Evolutionary conservation across 2,113 vertebrate genomes (phyloP).

Genomic region (Polyodon spathula): DNA sequence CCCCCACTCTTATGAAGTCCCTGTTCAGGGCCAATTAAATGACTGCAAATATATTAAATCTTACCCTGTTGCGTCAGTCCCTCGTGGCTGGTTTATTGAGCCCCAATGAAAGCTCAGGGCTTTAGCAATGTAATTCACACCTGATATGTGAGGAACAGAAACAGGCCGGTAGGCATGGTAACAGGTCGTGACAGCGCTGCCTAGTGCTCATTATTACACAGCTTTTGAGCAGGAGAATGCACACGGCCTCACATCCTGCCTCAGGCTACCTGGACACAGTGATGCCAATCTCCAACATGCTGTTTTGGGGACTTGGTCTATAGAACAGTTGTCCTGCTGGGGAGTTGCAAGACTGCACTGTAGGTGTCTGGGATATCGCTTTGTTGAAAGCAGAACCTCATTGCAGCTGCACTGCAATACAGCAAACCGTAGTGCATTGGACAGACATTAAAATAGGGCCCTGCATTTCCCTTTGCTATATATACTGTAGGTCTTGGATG

Average conservation of each 20-base stretch:
- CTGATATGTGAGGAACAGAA: neutral
- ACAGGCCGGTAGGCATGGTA: slow-evolving; percentile 1
- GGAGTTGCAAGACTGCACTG: too few relatives aligned
- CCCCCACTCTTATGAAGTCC: neutral
- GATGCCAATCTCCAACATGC: neutral
- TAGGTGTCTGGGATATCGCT: too few relatives aligned
- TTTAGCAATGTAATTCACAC: slow-evolving; percentile 2
- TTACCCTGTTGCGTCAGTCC: neutral
- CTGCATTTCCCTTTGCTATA: too few relatives aligned
- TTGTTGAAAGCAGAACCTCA: slow-evolving; percentile 3
- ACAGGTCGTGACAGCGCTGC: neutral
- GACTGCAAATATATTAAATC: neutral
- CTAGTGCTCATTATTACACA: neutral
- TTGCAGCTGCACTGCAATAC: neutral
- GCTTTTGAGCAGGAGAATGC: neutral
- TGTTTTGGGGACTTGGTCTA: neutral
- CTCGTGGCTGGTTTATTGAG: neutral
- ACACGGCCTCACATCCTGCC: neutral
- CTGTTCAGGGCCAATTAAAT: neutral
- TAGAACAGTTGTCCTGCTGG: too few relatives aligned
- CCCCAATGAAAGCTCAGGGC: neutral
- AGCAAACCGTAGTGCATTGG: neutral
- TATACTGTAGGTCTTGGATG: too few relatives aligned
- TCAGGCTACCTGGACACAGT: neutral
- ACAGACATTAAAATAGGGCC: neutral